Evolutionary conservation across 1,140 invertebrate species (phyloP), one percentile per base, ranked within the genome.

Genomic region (Hypsibius dujardini): DNA sequence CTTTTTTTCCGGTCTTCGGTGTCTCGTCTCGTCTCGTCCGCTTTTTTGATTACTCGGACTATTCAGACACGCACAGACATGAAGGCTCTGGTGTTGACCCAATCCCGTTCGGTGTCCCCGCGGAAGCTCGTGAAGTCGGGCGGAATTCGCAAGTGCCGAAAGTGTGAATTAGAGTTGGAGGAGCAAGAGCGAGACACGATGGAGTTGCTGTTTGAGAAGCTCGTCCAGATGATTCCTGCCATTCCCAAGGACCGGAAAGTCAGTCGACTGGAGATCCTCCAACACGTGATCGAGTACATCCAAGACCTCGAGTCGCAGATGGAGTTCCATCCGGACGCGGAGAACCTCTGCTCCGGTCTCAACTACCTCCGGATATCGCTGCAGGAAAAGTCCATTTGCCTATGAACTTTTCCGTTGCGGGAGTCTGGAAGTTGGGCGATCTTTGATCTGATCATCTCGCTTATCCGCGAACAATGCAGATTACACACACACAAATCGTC

Each of bases 261-360:
- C 50, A 90, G 90, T 28, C 94, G 95, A 78, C 81, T 95, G 78
- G 90, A 95, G 80, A 89, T 96, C 62, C 93, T 95, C 70, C 90
- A 95, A 77, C 86, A 92, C 78, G 92, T 95, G 15, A 96, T 96
- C 78, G 92, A 95, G 78, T 96, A 96, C 79, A 96, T 96, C 75
- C 90, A 90, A 78, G 91, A 95, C 80, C 82, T 96, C 74, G 89
- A 94, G 79, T 86, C 86, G 3, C 90, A 91, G 0, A 80, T 95
- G 73, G 91, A 93, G 75, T 73, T 80, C 71, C 79, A 84, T 45
- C 77, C 81, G 1, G 75, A 67, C 12, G 12, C 62, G 12, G 62
- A 67, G 62, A 67, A 67, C 45, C 7, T 67, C 12, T 67, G 12
- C 45, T 15, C 42, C 3, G 62, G 62, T 7, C 42, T 67, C 3